Conservation (phyloP, 2,797 vertebrate genomes). For the Allobates femoralis region DNA sequence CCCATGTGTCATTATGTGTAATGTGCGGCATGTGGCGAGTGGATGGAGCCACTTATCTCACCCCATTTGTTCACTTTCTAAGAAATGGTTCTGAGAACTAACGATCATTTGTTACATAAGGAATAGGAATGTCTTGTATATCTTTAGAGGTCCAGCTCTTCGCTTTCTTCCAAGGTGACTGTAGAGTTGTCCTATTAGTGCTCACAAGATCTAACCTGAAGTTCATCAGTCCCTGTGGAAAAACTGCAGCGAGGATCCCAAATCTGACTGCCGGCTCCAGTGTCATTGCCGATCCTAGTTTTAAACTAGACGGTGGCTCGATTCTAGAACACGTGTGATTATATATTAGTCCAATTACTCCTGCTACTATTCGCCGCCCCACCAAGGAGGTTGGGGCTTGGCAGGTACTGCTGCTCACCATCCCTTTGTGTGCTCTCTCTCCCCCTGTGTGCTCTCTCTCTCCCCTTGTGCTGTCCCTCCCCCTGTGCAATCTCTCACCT, state of each 20-base stretch:
- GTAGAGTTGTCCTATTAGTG: neutral
- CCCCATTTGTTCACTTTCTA: slow-evolving; percentile 24
- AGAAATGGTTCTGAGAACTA: neutral
- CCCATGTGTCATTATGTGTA: slow-evolving; percentile 8
- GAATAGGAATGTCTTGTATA: neutral
- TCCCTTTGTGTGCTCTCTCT: too few relatives aligned
- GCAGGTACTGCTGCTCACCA: too few relatives aligned
- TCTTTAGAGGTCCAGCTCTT: neutral
- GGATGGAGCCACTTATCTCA: neutral
- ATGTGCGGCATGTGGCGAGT: neutral
- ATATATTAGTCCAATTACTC: too few relatives aligned
- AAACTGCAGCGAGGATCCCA: neutral
- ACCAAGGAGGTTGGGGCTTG: too few relatives aligned
- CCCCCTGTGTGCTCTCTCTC: too few relatives aligned
- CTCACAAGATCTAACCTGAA: neutral
- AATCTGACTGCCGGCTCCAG: too few relatives aligned
- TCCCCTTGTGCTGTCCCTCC: too few relatives aligned
- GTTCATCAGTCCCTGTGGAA: neutral
- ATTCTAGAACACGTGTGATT: too few relatives aligned
- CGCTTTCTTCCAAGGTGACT: neutral
- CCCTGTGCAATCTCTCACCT: too few relatives aligned
- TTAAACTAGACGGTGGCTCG: too few relatives aligned
- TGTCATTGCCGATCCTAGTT: too few relatives aligned
- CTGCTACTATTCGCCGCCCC: too few relatives aligned
- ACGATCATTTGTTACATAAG: neutral